Percentiles rank a stretch among this genome's conserved stretches.
These are phyloP conservation scores for Athene noctua DNA, from an alignment of 2,113 vertebrate genomes.

Conservation along the genomic window DNA sequence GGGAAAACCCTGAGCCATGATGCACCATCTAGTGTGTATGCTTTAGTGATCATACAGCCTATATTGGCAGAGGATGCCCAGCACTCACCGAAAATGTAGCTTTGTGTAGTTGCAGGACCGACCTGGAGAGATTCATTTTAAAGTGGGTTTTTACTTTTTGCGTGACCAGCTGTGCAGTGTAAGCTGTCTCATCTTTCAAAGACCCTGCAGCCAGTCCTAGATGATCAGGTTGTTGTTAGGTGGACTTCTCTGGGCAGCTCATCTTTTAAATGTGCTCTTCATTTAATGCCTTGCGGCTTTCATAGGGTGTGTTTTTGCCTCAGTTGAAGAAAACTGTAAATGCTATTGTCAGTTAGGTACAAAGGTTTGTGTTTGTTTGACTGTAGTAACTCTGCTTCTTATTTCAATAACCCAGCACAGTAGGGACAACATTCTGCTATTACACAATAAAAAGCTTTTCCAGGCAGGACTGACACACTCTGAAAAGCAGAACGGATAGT, in stretches of 20 bases:
- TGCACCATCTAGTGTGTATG: not conserved
- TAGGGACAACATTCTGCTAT: slow-evolving; percentile 50
- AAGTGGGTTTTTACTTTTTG: not conserved
- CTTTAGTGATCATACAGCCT: not conserved
- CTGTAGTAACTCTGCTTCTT: slow-evolving; percentile 48
- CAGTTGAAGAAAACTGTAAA: slow-evolving; percentile 3
- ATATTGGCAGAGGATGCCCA: not conserved
- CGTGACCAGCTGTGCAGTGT: not conserved
- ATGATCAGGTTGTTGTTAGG: not conserved
- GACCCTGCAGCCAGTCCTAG: not conserved
- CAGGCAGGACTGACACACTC: slow-evolving; percentile 47
- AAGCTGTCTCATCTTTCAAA: not conserved
- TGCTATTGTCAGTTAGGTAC: slow-evolving; percentile 42
- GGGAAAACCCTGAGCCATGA: not conserved
- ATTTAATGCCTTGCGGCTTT: slow-evolving; percentile 17
- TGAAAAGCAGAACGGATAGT: slow-evolving; percentile 58
- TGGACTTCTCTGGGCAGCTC: not conserved
- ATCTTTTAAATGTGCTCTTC: not conserved
- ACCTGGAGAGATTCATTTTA: not conserved
- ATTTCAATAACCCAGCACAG: slow-evolving; percentile 63
- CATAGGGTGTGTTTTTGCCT: not conserved
- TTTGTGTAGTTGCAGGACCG: not conserved
- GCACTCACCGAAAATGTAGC: not conserved
- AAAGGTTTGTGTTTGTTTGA: not conserved
- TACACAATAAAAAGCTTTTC: slow-evolving; percentile 56